A percentile compares a stretch with the other conserved stretches of the same genome.
phyloP scores from a whole-genome alignment of 1,140 invertebrate species.

The Phymastichus coffea region DNA sequence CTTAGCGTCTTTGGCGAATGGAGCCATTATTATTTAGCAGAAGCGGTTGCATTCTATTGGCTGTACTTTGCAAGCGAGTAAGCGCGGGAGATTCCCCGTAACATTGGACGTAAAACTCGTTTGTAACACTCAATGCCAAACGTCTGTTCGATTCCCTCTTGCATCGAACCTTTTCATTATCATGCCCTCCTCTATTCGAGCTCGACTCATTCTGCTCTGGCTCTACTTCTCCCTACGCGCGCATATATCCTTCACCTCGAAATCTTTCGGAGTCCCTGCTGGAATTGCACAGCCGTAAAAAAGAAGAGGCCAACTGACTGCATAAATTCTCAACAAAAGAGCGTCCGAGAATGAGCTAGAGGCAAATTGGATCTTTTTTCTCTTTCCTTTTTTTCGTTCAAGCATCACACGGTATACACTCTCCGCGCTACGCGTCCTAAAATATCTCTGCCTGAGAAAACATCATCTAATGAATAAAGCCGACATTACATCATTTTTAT shows the following conservation, averaged over 20 bases:
- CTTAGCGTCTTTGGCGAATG: neutral
- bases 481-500: conserved; percentile 13
- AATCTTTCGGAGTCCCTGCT: conserved; percentile 23
- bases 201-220: neutral
- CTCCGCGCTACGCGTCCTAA: no score
- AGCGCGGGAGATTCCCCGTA: neutral
- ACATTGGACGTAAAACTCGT: conserved; percentile 13
- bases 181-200: conserved; percentile 1
- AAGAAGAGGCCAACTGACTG: neutral
- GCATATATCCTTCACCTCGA: conserved; percentile 24
- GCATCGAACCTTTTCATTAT: conserved; percentile 24
- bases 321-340: neutral
- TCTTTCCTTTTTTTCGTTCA: no score
- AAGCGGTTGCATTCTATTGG: conserved; percentile 4
- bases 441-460: conserved; percentile 38
- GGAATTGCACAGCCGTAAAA: neutral
- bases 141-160: conserved; percentile 19
- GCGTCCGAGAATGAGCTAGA: neutral
- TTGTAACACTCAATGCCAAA: conserved; percentile 21
- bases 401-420: no score
- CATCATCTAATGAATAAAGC: conserved; percentile 44
- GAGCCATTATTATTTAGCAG: conserved; percentile 17
- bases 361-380: neutral
- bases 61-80: neutral
- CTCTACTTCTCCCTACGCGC: neutral